Conservation (phyloP, 2,888 invertebrate species). For the Bruchidius siliquastri region DNA sequence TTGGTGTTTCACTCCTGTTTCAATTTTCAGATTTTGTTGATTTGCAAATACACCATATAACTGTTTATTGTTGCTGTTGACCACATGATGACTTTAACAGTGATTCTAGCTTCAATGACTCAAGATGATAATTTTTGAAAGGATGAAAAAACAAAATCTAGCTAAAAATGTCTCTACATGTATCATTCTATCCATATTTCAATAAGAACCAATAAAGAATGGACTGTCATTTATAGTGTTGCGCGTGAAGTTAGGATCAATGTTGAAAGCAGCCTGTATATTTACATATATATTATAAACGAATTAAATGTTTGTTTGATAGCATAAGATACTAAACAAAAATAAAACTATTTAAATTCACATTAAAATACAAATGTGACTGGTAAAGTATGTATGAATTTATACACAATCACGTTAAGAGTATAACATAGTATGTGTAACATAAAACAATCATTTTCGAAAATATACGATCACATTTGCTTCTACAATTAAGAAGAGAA, state of each 20-base stretch:
- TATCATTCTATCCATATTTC: too few relatives aligned
- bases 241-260: background rate
- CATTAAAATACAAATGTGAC: background rate
- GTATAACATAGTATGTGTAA: background rate
- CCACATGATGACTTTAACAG: background rate
- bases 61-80: slow-evolving; percentile 2
- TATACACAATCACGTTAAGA: background rate
- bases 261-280: slow-evolving; percentile 16
- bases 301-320: slow-evolving; percentile 16
- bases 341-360: background rate
- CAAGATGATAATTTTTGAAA: background rate
- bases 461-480: background rate
- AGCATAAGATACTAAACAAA: slow-evolving; percentile 7
- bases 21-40: background rate
- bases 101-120: background rate
- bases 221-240: too few relatives aligned
- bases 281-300: slow-evolving; percentile 9
- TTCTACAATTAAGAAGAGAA: background rate
- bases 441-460: slow-evolving; percentile 2
- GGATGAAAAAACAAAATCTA: too few relatives aligned
- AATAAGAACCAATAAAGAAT: too few relatives aligned
- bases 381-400: background rate
- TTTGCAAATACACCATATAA: background rate
- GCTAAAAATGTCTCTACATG: too few relatives aligned
- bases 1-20: background rate